Evolutionary conservation across 2,888 invertebrate species (phyloP).

Genomic region (Acrobasis repandana): DNA sequence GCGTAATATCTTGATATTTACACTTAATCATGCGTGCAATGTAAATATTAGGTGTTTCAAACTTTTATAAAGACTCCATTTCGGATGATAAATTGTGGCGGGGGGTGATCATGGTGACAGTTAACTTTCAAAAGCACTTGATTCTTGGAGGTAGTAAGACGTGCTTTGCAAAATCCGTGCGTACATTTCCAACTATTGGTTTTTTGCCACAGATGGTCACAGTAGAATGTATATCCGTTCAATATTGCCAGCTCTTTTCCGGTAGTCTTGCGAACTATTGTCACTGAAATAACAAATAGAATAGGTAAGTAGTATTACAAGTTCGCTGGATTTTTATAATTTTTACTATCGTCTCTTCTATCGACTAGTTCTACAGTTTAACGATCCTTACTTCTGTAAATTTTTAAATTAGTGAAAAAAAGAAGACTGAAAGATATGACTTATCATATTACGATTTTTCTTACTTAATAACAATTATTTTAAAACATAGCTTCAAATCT

Average conservation of each 20-base stretch:
- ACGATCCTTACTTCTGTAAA: too few relatives aligned
- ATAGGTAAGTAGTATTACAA: neutral
- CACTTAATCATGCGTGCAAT: too few relatives aligned
- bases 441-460: too few relatives aligned
- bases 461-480: too few relatives aligned
- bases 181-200: constrained; percentile 25
- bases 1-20: too few relatives aligned
- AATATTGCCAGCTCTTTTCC: constrained; percentile 38
- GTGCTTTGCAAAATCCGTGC: constrained; percentile 19
- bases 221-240: constrained; percentile 38
- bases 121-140: neutral
- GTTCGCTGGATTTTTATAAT: neutral
- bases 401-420: too few relatives aligned
- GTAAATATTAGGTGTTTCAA: neutral
- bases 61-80: constrained; percentile 14
- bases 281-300: constrained; percentile 23
- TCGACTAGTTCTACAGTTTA: too few relatives aligned
- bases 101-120: constrained; percentile 16
- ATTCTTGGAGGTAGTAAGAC: constrained; percentile 14
- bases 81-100: constrained; percentile 9
- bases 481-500: too few relatives aligned
- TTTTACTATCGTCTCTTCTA: too few relatives aligned
- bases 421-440: too few relatives aligned
- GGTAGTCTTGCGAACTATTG: constrained; percentile 32
- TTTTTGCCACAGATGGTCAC: constrained; percentile 10